Conservation (phyloP, 2,888 invertebrate species). For the Xestia c-nigrum region DNA sequence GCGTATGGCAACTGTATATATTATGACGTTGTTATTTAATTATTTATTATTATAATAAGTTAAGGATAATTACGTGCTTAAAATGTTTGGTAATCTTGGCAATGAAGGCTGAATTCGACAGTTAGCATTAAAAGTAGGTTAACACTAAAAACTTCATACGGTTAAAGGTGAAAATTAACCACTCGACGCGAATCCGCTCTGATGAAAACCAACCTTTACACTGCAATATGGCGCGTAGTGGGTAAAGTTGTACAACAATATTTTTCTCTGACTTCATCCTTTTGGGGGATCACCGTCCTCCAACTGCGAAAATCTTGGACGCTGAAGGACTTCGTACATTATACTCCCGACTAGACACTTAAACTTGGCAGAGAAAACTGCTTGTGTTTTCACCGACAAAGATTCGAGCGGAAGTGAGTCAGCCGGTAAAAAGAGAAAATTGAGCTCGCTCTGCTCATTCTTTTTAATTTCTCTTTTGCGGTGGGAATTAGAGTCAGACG, state of each 20-base stretch:
- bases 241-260: neutral
- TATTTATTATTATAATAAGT: slow-evolving; percentile 3
- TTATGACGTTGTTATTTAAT: slow-evolving; percentile 15
- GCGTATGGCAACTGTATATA: slow-evolving; percentile 33
- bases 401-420: too few relatives aligned
- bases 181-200: neutral
- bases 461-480: too few relatives aligned
- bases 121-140: slow-evolving; percentile 7
- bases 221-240: neutral
- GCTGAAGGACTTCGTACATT: too few relatives aligned
- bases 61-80: slow-evolving; percentile 5
- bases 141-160: neutral
- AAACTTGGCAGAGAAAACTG: too few relatives aligned
- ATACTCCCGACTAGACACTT: too few relatives aligned
- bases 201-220: neutral
- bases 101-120: slow-evolving; percentile 3
- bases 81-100: slow-evolving; percentile 15
- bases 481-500: too few relatives aligned
- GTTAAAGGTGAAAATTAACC: neutral
- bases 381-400: too few relatives aligned
- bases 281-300: too few relatives aligned
- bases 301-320: neutral
- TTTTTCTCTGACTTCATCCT: neutral
- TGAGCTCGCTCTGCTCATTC: too few relatives aligned
- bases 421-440: too few relatives aligned